These are phyloP conservation scores for Cosmia trapezina DNA, from an alignment of 2,888 invertebrate genomes.

Conservation along the genomic window DNA sequence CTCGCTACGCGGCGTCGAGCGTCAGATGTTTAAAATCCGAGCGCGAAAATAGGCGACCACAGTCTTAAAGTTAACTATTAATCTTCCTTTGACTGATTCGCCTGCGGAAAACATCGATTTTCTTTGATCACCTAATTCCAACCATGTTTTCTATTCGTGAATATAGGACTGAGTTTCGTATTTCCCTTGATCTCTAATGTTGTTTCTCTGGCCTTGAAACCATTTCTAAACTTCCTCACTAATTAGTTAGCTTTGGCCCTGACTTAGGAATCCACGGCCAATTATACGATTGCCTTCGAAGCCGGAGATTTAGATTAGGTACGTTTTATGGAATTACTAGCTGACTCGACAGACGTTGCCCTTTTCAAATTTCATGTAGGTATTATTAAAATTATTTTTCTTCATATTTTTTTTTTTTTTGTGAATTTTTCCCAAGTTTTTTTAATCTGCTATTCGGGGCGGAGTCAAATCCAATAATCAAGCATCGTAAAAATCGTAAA, in stretches of 20 bases:
- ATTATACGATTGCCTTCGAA: constrained; percentile 32
- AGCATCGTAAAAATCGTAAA: no score
- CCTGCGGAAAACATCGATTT: background rate
- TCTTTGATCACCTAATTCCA: constrained; percentile 17
- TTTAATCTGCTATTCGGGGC: no score
- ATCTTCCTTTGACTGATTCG: background rate
- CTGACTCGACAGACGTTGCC: no score
- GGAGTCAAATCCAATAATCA: no score
- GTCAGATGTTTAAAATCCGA: no score
- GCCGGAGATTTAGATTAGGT: background rate
- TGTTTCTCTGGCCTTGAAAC: constrained; percentile 8
- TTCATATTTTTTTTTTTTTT: no score
- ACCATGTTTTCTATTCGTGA: background rate
- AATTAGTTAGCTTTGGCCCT: constrained; percentile 36
- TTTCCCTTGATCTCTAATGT: background rate
- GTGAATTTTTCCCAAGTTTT: no score
- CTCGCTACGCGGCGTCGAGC: no score
- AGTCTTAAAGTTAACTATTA: background rate
- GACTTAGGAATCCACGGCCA: constrained; percentile 39
- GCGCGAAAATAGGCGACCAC: no score
- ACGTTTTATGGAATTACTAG: background rate
- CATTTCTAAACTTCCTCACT: constrained; percentile 25
- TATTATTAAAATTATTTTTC: no score
- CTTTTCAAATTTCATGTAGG: no score
- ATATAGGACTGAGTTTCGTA: background rate